Conservation (phyloP, 2,797 vertebrate genomes). For the Alosa sapidissima region DNA sequence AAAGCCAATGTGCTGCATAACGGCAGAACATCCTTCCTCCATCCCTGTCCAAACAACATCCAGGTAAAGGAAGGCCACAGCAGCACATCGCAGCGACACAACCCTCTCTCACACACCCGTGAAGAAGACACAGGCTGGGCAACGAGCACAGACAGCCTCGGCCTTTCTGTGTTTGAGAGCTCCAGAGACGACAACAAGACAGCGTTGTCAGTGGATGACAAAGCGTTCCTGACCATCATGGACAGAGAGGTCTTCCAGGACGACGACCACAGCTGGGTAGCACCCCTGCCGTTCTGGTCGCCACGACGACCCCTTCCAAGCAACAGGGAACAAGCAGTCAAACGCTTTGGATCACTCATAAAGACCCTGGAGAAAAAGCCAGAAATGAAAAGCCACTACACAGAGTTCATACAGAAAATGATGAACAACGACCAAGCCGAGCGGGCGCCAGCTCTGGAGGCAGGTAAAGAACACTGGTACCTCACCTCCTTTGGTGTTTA, state of each 20-base stretch:
- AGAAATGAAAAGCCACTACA: constrained; percentile 12
- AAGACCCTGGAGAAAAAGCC: constrained; percentile 18
- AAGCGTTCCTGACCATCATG: constrained; percentile 16
- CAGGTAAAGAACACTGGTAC: constrained; percentile 27
- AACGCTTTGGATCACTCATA: background rate
- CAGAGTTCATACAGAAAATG: constrained; percentile 32
- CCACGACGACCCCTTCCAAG: no score
- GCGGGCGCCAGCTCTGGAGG: background rate
- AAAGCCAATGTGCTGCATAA: no score
- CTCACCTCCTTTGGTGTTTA: constrained; percentile 11
- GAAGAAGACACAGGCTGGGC: no score
- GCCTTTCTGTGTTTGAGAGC: background rate
- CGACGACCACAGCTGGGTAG: background rate
- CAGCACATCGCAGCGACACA: no score
- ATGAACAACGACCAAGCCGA: constrained; percentile 24
- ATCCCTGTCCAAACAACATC: background rate
- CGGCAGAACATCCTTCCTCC: background rate
- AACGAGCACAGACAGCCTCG: background rate
- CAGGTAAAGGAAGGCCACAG: background rate
- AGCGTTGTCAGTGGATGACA: background rate
- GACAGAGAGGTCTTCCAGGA: background rate
- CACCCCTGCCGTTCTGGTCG: constrained; percentile 24
- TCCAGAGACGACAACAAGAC: constrained; percentile 4
- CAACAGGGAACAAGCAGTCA: no score
- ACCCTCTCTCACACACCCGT: no score